Conservation (phyloP, 2,888 invertebrate genomes). For the Volucella bombylans region DNA sequence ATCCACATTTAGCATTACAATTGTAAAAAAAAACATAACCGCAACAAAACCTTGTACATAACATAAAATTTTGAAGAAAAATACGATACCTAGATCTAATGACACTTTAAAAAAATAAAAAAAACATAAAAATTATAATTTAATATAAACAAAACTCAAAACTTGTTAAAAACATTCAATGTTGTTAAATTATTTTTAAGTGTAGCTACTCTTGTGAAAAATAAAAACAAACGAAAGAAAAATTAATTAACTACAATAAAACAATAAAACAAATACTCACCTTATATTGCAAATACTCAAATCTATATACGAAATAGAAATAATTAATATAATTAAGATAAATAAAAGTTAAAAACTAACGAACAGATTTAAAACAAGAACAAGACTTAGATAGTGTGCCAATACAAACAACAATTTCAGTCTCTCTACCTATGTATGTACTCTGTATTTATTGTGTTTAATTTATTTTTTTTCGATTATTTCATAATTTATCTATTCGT, state of each 20-base stretch:
- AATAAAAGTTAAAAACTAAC: constrained; percentile 44
- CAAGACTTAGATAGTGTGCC: constrained; percentile 82
- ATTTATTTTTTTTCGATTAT: constrained; percentile 59
- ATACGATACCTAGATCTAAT: constrained; percentile 45
- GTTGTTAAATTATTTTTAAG: constrained; percentile 82
- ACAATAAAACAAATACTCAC: constrained; percentile 68
- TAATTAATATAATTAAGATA: constrained; percentile 62
- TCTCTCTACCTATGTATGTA: constrained; percentile 32
- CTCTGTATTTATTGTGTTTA: constrained; percentile 67
- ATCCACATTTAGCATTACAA: constrained; percentile 49
- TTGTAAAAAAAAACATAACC: constrained; percentile 54
- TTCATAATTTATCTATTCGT: constrained; percentile 38
- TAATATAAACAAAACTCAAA: constrained; percentile 63
- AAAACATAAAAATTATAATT: constrained; percentile 55
- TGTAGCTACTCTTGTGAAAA: constrained; percentile 78
- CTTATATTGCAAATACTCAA: constrained; percentile 72
- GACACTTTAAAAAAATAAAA: constrained; percentile 47
- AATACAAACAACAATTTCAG: constrained; percentile 75
- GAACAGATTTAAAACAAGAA: constrained; percentile 75
- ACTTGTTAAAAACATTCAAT: constrained; percentile 80
- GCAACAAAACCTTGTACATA: constrained; percentile 50
- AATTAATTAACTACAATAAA: constrained; percentile 54
- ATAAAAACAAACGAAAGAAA: constrained; percentile 33
- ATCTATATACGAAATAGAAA: constrained; percentile 52
- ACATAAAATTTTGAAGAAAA: constrained; percentile 50